Evolutionary conservation across 2,888 invertebrate genomes (phyloP), one percentile per base, ranked within the genome.

Genomic region (Tenthredo notha): DNA sequence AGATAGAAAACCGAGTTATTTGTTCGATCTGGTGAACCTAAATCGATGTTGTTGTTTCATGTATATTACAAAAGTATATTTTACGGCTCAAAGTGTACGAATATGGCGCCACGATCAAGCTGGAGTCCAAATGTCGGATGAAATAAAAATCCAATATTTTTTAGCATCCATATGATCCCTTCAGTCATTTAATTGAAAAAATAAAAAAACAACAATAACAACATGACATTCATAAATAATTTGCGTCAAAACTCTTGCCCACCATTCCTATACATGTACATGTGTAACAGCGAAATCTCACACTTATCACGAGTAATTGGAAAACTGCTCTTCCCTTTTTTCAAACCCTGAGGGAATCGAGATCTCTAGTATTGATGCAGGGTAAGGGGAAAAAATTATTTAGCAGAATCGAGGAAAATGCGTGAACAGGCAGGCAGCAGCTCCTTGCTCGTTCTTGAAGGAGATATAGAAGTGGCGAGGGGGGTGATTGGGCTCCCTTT

Each of bases 21-120:
- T 40, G 80, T 80, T 80, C 77, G 18, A 77, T 10, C 40, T 77
- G 29, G 50, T 37, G 61, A n/a, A 58, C 21, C 80, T 21, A 80
- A 80, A 80, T 80, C 37, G 80, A 33, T 37, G 80, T 80, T 80
- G 40, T 80, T 61, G 58, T 80, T 80, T 58, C 80, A 37, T 58
- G 58, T 74, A 77, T 61, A 40, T 80, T 58, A n/a, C 33, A n/a
- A 80, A 58, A 40, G 80, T 80, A 61, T 80, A 61, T 61, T 80
- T 80, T 25, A 80, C 61, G 37, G n/a, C 77, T 33, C 18, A 29
- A 61, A 61, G 80, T 80, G 61, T 12, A 37, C 25, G 37, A 40
- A 37, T 29, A 61, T 25, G 21, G 61, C 61, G 61, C 37, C 58
- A 61, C 25, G 6, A n/a, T 15, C n/a, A 61, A 4, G 58, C 61